Conservation (phyloP, 1,140 invertebrate species). For the Drosophila jambulina region DNA sequence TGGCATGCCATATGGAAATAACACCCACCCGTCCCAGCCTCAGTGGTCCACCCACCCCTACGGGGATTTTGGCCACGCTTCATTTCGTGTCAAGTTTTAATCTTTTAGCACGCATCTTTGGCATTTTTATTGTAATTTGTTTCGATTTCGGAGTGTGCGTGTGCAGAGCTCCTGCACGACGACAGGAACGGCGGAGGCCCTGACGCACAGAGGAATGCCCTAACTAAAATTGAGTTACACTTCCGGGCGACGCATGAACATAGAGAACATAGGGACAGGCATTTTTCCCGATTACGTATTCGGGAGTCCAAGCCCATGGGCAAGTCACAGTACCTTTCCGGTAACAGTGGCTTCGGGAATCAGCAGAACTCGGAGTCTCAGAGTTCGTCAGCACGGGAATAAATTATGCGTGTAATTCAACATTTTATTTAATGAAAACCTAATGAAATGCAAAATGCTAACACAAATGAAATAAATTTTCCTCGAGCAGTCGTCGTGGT, state of each 20-base stretch:
- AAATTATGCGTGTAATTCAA: conserved; percentile 85
- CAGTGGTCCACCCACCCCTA: conserved; percentile 11
- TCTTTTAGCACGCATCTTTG: conserved; percentile 81
- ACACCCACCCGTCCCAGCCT: conserved; percentile 9
- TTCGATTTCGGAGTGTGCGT: conserved; percentile 69
- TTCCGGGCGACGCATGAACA: neutral
- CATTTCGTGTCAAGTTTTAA: conserved; percentile 81
- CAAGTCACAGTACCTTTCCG: conserved; percentile 40
- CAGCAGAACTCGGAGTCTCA: conserved; percentile 5
- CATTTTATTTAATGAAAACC: conserved; percentile 85
- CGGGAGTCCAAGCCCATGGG: conserved; percentile 11
- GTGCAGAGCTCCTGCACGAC: conserved; percentile 8
- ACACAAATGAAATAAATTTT: conserved; percentile 84
- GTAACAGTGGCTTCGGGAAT: neutral
- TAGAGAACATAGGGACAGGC: neutral
- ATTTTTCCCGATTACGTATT: conserved; percentile 1
- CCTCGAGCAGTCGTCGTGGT: conserved; percentile 55
- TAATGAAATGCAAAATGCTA: conserved; percentile 85
- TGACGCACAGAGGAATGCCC: conserved; percentile 25
- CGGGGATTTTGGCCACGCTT: conserved; percentile 50
- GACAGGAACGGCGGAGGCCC: neutral
- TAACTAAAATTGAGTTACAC: conserved; percentile 25
- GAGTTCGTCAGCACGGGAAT: conserved; percentile 62
- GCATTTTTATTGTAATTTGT: conserved; percentile 84
- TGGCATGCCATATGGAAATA: conserved; percentile 70